Evolutionary conservation across 2,797 vertebrate species (phyloP), one percentile per base, ranked within the genome.

Genomic region (Hemibagrus guttatus): DNA sequence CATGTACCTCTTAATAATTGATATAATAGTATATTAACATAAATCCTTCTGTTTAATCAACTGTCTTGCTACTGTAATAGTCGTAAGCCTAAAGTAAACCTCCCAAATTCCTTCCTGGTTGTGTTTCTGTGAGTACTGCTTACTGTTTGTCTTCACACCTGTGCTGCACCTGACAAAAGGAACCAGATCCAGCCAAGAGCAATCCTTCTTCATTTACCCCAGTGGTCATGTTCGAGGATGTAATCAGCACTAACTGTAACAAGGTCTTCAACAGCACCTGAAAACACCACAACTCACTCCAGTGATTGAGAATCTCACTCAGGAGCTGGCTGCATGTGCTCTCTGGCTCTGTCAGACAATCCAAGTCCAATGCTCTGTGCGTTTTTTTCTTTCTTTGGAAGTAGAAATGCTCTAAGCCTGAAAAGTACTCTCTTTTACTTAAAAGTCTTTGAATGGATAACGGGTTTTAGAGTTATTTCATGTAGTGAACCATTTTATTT

Each of bases 181-280:
- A 66, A 31, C 13, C 13, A 82, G 59, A 82, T 66, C 21, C 26
- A 52, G 61, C 61, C 79, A 17, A 31, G 42, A 66, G 61, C n/a
- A 66, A 82, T 82, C 80, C n/a, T 82, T 35, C 80, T 58, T 68
- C 71, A 42, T 79, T 66, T 31, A 17, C 82, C 56, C 28, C 19
- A 59, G 42, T 74, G 56, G 71, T 59, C 54, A 49, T 42, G 54
- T 78, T 66, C 26, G 16, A 66, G 80, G 80, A 66, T 66, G 80
- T 82, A 82, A 82, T 82, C 42, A 82, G 61, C 80, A 52, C 80
- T 82, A 82, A 82, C 61, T 82, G 80, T 42, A 66, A n/a, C 61
- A 66, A 82, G 80, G 61, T 82, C 80, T 64, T 82, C 80, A 82
- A 31, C 42, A 82, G 61, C 42, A 49, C 80, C 42, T 52, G 59